These are phyloP conservation scores for Calidris pygmaea DNA, from an alignment of 2,113 vertebrate genomes.

Conservation along the genomic window DNA sequence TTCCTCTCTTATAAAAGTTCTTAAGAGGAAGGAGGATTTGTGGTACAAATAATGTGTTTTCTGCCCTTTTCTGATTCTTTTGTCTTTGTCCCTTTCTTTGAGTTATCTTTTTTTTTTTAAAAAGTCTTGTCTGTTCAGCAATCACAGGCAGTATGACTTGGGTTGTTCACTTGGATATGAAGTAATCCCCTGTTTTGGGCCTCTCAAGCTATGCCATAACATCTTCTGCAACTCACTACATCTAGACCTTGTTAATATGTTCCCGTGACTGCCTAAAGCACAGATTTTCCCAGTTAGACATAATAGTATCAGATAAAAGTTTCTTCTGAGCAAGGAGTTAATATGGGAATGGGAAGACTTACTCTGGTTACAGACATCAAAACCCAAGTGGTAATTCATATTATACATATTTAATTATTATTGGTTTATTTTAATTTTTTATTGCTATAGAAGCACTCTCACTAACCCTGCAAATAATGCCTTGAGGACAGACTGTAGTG, in stretches of 20 bases:
- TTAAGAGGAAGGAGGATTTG: background rate
- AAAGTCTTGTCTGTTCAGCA: background rate
- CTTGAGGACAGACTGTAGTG: background rate
- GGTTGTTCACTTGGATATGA: background rate
- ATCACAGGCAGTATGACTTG: background rate
- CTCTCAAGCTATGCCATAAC: background rate
- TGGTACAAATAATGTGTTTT: background rate
- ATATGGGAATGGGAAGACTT: background rate
- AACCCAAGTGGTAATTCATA: background rate
- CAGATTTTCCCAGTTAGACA: background rate
- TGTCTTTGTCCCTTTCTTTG: background rate
- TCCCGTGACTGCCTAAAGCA: background rate
- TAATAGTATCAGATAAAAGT: background rate
- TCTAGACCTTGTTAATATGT: background rate
- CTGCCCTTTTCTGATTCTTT: background rate
- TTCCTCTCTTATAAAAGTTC: background rate
- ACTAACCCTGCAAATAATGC: background rate
- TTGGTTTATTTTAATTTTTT: background rate
- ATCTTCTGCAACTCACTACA: background rate
- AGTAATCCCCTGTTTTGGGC: background rate
- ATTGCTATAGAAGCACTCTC: background rate
- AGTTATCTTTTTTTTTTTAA: background rate
- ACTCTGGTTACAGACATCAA: background rate
- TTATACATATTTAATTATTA: background rate
- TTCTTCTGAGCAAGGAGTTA: background rate